A percentile compares a stretch with the other conserved stretches of the same genome.
These are phyloP conservation scores for Cyrtorhinus lividipennis DNA, from an alignment of 1,140 invertebrate species.

Conservation along the genomic window DNA sequence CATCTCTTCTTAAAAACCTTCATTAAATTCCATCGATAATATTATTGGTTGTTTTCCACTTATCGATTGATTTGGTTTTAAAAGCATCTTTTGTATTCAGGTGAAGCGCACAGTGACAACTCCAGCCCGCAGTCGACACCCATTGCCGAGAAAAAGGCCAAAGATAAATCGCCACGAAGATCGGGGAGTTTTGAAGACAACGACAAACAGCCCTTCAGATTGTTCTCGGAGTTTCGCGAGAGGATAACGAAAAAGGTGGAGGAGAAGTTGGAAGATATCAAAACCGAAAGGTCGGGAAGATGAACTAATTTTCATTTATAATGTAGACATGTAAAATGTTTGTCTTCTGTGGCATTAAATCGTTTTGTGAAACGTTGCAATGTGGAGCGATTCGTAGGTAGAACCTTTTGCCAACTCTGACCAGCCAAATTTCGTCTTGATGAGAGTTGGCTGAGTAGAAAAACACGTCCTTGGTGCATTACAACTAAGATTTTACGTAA, in stretches of 20 bases:
- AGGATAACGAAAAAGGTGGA: constrained; percentile 50
- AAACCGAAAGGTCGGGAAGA: constrained; percentile 29
- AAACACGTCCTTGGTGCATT: too few species aligned
- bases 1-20: too few species aligned
- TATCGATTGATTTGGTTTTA: background rate
- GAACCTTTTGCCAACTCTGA: too few species aligned
- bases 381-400: too few species aligned
- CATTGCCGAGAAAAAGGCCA: constrained; percentile 12
- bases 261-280: constrained; percentile 44
- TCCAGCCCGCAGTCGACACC: constrained; percentile 3
- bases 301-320: too few species aligned
- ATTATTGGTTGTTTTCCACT: background rate
- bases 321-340: too few species aligned
- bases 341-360: too few species aligned
- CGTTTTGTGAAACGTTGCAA: too few species aligned
- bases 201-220: constrained; percentile 15
- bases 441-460: too few species aligned
- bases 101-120: constrained; percentile 6
- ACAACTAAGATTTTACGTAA: too few species aligned
- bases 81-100: background rate
- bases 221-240: constrained; percentile 28
- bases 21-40: too few species aligned
- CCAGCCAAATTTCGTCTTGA: too few species aligned
- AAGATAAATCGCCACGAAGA: constrained; percentile 16
- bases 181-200: constrained; percentile 18